These are phyloP conservation scores for Zaprionus nigranus DNA, from an alignment of 1,140 invertebrate genomes.

Conservation along the genomic window DNA sequence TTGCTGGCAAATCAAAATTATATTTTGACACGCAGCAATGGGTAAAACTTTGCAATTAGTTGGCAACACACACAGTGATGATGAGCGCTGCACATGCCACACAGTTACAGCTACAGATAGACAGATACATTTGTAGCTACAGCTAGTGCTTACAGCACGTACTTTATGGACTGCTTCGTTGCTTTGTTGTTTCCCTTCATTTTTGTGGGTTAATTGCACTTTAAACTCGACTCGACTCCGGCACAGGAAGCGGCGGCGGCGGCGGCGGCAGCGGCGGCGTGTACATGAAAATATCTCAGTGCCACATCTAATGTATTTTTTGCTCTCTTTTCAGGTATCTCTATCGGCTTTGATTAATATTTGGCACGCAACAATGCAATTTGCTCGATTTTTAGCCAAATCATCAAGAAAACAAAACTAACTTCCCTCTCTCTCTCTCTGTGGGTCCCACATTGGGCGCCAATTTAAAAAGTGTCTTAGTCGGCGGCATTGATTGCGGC, in stretches of 20 bases:
- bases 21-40: constrained; percentile 76
- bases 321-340: constrained; percentile 16
- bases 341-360: constrained; percentile 67
- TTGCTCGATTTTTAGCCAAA: constrained; percentile 29
- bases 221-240: constrained; percentile 57
- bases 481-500: no score
- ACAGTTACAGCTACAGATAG: constrained; percentile 16
- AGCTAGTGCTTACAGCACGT: constrained; percentile 3
- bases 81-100: constrained; percentile 52
- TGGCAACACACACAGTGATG: constrained; percentile 26
- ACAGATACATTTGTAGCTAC: constrained; percentile 9
- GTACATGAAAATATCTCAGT: constrained; percentile 36
- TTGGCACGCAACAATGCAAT: constrained; percentile 80
- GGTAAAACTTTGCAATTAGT: constrained; percentile 72
- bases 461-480: neutral
- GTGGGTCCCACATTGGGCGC: neutral
- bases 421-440: neutral
- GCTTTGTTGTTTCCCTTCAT: constrained; percentile 1
- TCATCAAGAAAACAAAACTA: constrained; percentile 4
- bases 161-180: constrained; percentile 32
- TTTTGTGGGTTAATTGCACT: constrained; percentile 79
- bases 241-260: constrained; percentile 53
- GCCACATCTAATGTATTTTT: constrained; percentile 42
- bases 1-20: constrained; percentile 61
- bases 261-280: constrained; percentile 12